Base-by-base conservation (phyloP, 2,113 vertebrate species). In the Pygathrix nemaeus region DNA sequence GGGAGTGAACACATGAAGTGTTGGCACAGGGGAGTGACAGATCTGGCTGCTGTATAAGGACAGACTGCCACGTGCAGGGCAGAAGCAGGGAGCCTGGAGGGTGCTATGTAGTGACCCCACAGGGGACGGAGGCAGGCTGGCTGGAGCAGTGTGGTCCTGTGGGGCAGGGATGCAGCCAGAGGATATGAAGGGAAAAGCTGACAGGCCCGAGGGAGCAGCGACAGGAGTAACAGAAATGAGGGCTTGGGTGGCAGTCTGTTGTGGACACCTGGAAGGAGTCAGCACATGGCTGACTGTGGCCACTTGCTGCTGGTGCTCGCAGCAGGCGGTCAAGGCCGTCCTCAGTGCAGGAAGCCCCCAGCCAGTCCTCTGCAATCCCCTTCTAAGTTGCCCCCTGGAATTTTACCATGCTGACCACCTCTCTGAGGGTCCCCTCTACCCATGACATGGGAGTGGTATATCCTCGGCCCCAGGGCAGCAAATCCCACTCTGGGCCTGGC, bases 391-490 rank as follows among this genome's bases (percentile, higher is more conserved):
- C 27, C 73, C 25, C 43, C 25, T 8, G 14, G 40, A 76, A 76
- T 27, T 25, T 30, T 2, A 14, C 23, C 20, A 23, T 52, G 11
- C 52, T 38, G 55, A 32, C 59, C 0, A 2, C 61, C 48, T 23
- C n/a, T 38, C 48, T 0, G 3, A 1, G 1, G 38, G 20, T 64
- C 78, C 35, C 27, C 52, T 21, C 3, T 8, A 6, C 23, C 45
- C 3, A 3, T 64, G 16, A 18, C 45, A 32, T 4, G 17, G 75
- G 13, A 8, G 18, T 2, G 35, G 8, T 6, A 12, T 2, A 20
- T 3, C 32, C 64, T 25, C 3, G 0, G 1, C 11, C 61, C 40
- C 8, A 1, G 0, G 1, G 50, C 5, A 2, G 85, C 13, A 13
- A 40, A 40, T 10, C 13, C 12, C 32, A 40, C 45, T 16, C 45